A percentile compares a stretch with the other conserved stretches of the same genome.
These are phyloP conservation scores for Caenorhabditis drosophilae DNA, from an alignment of 2,888 invertebrate genomes.

Conservation along the genomic window DNA sequence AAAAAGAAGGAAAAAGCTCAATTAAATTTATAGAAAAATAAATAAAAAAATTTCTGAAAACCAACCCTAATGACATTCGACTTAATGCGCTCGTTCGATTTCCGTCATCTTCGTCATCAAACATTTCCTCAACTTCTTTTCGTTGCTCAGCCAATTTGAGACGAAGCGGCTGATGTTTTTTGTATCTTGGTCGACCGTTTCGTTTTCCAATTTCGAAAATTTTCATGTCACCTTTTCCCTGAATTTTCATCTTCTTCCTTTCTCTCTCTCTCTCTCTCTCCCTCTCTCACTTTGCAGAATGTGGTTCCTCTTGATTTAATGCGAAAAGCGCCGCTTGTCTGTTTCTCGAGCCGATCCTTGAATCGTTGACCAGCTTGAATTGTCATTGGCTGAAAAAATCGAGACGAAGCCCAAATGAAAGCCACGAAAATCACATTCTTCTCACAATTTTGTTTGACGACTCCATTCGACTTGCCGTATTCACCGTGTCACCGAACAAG, in stretches of 20 bases:
- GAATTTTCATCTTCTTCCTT: no score
- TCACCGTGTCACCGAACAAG: constrained; percentile 61
- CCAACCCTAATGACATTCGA: constrained; percentile 42
- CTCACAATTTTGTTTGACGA: constrained; percentile 37
- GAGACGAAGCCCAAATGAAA: no score
- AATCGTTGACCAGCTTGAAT: constrained; percentile 50
- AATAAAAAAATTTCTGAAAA: not conserved
- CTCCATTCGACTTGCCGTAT: constrained; percentile 58
- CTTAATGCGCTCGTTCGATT: constrained; percentile 34
- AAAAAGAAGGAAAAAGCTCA: no score
- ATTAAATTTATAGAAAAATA: no score
- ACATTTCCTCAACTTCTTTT: constrained; percentile 27
- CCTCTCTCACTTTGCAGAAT: constrained; percentile 19
- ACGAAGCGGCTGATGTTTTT: constrained; percentile 25
- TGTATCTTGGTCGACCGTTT: constrained; percentile 24
- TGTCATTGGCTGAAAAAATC: constrained; percentile 46
- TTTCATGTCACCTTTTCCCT: constrained; percentile 32
- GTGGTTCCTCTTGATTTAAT: constrained; percentile 26
- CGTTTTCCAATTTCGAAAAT: constrained; percentile 29
- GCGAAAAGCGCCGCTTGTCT: constrained; percentile 33
- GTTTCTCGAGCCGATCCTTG: constrained; percentile 47
- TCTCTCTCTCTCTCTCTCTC: no score
- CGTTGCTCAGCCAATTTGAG: constrained; percentile 26
- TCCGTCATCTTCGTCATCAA: constrained; percentile 29
- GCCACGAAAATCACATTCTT: not conserved